Base-by-base conservation (phyloP, 2,797 vertebrate genomes). In the Rhynchotus rufescens region DNA sequence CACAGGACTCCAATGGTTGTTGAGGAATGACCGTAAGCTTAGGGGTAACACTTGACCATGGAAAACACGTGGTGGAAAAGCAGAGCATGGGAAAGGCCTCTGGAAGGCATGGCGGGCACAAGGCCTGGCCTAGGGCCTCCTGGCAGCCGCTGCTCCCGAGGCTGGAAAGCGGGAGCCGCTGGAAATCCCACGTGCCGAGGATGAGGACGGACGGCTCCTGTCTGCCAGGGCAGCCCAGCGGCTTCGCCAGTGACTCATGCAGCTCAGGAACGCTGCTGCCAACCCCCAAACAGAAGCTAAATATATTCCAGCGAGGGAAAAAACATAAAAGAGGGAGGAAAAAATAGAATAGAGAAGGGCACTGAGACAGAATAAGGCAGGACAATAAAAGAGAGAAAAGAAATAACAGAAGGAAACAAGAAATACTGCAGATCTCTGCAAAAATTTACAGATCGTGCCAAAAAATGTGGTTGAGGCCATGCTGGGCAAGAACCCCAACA, bases 261-360 rank as follows among this genome's bases (percentile, higher is more conserved):
- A 93, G 76, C 81, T 76, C 64, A 85, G 76, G 30, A 91, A 96
- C 87, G 73, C 79, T 91, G 66, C 66, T 92, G 76, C 74, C 69
- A 95, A 92, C 60, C 30, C 54, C 86, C 76, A 85, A 83, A 94
- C 79, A 91, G 86, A 80, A 34, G 60, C 88, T 92, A 94, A 92
- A 93, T 93, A 94, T 95, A 96, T 30, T 78, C 60, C 34, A 64
- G 51, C 17, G 82, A 60, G 25, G 19, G 15, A 4, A 1, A 13
- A 34, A 13, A 11, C 42, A 22, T 7, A 47, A 44, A 42, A 56
- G 49, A 80, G 30, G 56, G 62, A 89, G 28, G 52, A 84, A 67
- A 87, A 91, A 84, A 77, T 66, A 86, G 74, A 93, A 91, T 91
- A 80, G 47, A 96, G 89, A 96, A 96, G 81, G 67, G 92, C 3